Conservation (phyloP, 2,113 vertebrate genomes). For the Apodemus sylvaticus region DNA sequence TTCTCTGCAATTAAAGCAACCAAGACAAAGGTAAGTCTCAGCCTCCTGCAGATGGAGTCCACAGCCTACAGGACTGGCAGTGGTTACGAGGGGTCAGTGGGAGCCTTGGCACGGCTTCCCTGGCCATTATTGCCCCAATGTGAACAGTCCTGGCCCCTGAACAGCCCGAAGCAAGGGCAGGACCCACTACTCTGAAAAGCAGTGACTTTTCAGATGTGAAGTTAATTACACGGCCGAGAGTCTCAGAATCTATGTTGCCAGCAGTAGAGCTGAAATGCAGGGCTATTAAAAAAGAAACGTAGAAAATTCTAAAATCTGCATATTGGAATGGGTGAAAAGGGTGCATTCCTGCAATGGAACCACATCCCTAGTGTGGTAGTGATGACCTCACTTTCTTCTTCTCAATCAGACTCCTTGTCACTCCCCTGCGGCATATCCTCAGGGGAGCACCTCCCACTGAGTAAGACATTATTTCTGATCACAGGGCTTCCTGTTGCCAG, state of each 20-base stretch:
- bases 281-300: slow-evolving; percentile 29
- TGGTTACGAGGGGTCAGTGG: not conserved
- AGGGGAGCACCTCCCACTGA: too few relatives aligned
- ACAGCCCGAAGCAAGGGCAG: slow-evolving; percentile 46
- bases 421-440: not conserved
- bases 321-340: accelerated
- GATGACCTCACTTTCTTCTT: not conserved
- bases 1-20: slow-evolving; percentile 53
- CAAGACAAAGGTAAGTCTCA: slow-evolving; percentile 49
- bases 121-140: slow-evolving; percentile 2
- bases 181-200: slow-evolving; percentile 60
- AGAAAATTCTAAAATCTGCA: slow-evolving; percentile 44
- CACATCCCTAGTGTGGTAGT: too few relatives aligned
- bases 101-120: slow-evolving; percentile 54
- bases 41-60: accelerated
- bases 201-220: slow-evolving; percentile 75
- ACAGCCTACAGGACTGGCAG: not conserved
- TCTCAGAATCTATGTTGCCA: slow-evolving; percentile 5
- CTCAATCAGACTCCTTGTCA: not conserved
- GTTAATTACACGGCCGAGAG: slow-evolving; percentile 70
- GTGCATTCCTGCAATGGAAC: accelerated
- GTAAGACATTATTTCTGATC: not conserved
- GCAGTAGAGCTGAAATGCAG: slow-evolving; percentile 47
- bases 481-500: not conserved
- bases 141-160: slow-evolving; percentile 22